Conservation (phyloP, 1,140 invertebrate genomes). For the Papilio machaon region DNA sequence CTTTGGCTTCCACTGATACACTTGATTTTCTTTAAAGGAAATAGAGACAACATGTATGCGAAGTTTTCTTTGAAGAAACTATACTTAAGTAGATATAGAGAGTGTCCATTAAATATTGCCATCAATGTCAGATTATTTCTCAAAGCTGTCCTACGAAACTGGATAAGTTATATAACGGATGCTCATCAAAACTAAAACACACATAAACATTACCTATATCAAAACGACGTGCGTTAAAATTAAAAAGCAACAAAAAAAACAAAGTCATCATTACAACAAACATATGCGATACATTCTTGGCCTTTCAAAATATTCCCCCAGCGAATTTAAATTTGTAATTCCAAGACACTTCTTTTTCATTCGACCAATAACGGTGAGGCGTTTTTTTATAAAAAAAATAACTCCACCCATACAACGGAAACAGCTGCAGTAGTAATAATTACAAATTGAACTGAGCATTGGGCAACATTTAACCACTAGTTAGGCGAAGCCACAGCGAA, state of each 20-base stretch:
- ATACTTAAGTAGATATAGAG: too few species aligned
- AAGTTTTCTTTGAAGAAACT: too few species aligned
- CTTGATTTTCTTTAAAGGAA: too few species aligned
- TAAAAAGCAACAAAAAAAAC: conserved; percentile 50
- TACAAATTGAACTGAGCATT: conserved; percentile 69
- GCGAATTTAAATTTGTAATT: conserved; percentile 80
- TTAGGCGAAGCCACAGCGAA: conserved; percentile 23
- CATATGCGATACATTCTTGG: conserved; percentile 77
- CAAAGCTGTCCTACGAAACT: neutral
- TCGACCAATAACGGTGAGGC: conserved; percentile 72
- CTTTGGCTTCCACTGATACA: neutral
- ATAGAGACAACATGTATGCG: too few species aligned
- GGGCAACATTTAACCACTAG: conserved; percentile 48
- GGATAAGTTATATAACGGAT: neutral
- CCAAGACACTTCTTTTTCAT: conserved; percentile 50
- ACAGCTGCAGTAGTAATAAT: conserved; percentile 78
- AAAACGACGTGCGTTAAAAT: neutral
- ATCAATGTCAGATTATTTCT: neutral
- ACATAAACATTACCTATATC: neutral
- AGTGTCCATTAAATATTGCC: too few species aligned
- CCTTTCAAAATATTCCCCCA: conserved; percentile 69
- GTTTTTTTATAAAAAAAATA: conserved; percentile 71
- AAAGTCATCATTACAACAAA: conserved; percentile 57
- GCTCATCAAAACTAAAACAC: neutral
- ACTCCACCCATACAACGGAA: conserved; percentile 75